A percentile compares a stretch with the other conserved stretches of the same genome.
These are phyloP conservation scores for Mustela nigripes DNA, from an alignment of 2,113 vertebrate genomes.

Conservation along the genomic window DNA sequence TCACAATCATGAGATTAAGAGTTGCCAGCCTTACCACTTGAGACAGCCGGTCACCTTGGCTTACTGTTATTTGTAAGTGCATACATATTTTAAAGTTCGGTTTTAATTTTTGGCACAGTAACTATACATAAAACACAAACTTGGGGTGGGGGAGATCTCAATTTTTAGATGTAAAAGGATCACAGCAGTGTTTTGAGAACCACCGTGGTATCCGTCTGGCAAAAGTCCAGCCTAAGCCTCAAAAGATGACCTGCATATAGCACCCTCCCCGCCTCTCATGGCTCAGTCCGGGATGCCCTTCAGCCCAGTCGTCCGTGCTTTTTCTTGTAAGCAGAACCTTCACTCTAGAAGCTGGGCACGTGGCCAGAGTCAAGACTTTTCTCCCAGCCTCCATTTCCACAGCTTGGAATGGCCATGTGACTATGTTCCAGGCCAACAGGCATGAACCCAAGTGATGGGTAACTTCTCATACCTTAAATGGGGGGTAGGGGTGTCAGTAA, in stretches of 20 bases:
- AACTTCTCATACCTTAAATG: background rate
- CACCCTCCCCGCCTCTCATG: background rate
- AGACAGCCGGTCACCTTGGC: background rate
- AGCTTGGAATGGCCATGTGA: background rate
- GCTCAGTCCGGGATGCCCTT: background rate
- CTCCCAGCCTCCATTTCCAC: background rate
- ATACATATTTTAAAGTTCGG: background rate
- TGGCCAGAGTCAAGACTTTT: background rate
- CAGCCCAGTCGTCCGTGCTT: fast-evolving
- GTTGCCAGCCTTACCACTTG: background rate
- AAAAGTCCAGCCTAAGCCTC: background rate
- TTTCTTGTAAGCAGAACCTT: background rate
- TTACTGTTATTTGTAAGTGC: background rate
- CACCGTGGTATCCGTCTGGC: background rate
- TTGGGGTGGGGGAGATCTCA: background rate
- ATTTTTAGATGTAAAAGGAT: background rate
- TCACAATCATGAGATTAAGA: background rate
- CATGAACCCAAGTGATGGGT: background rate
- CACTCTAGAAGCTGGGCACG: background rate
- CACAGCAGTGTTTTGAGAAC: background rate
- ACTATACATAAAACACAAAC: background rate
- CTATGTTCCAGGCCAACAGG: background rate
- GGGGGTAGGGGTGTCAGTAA: background rate
- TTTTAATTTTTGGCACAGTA: background rate
- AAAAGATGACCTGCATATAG: fast-evolving